Base-by-base conservation (phyloP, 2,797 vertebrate genomes). In the Miopithecus talapoin region DNA sequence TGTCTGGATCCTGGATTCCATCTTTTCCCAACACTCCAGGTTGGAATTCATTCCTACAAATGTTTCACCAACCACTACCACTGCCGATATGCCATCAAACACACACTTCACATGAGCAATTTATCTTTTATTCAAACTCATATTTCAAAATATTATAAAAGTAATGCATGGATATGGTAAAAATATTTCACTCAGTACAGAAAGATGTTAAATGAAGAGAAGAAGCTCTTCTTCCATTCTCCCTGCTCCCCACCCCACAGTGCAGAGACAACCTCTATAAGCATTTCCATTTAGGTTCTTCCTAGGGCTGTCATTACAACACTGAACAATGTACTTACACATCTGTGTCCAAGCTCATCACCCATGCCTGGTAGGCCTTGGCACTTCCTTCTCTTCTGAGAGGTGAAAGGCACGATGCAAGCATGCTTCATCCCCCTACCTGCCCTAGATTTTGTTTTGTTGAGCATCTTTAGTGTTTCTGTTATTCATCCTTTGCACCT, bases 281-380 rank as follows among this genome's bases (percentile, higher is more conserved):
- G 86, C 28, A 7, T 53, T 30, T 55, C 89, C 46, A 41, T 61
- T 36, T 33, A 19, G 33, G 33, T 90, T 74, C 24, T 48, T 43
- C 50, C 55, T 4, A 2, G 2, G 33, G 19, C 81, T n/a, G 53
- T 53, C 50, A 26, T 8, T n/a, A 46, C 78, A 36, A 10, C 6
- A 9, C n/a, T 2, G 12, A 74, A 28, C 36, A 10, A 14, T 1
- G 10, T 16, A 0, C 41, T 13, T 11, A 46, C 83, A 55, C 36
- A 6, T 84, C 79, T 93, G 84, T 68, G n/a, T 72, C 50, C 50
- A 28, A 30, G 68, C 90, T 16, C 5, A 0, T 57, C 14, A 0
- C 30, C 16, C 19, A 1, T 2, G 9, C 0, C 8, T 2, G 2
- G 33, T 33, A 1, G 0, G 4, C n/a, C 4, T 68, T 1, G 2